A percentile compares a stretch with the other conserved stretches of the same genome.
Evolutionary conservation across 1,140 invertebrate genomes (phyloP).

Genomic region (Drosophila asahinai): DNA sequence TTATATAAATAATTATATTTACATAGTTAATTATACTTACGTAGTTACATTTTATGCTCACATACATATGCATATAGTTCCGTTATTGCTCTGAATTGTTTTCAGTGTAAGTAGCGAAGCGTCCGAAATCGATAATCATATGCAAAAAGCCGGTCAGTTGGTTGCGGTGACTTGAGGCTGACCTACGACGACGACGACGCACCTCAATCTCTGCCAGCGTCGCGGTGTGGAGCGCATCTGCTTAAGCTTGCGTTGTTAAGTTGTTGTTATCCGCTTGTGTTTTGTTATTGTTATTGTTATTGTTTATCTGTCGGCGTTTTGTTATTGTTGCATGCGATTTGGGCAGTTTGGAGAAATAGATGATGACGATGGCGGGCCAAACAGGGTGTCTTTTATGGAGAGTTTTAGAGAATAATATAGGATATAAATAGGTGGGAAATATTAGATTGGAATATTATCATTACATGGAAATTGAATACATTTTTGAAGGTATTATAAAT

Average conservation of each 20-base stretch:
- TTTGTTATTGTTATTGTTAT: conserved; percentile 46
- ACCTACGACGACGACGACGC: conserved; percentile 27
- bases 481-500: no score
- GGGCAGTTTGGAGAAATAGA: conserved; percentile 51
- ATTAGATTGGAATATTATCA: no score
- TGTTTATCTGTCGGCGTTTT: conserved; percentile 22
- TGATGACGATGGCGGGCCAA: background rate
- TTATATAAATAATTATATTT: no score
- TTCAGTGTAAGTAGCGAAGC: conserved; percentile 35
- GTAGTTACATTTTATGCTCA: no score
- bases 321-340: conserved; percentile 63
- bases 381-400: conserved; percentile 28
- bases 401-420: background rate
- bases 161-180: conserved; percentile 38
- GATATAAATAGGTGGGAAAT: no score
- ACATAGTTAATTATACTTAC: no score
- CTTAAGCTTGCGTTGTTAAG: conserved; percentile 43
- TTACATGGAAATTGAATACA: no score
- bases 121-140: conserved; percentile 74
- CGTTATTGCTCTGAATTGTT: conserved; percentile 4
- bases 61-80: no score
- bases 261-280: conserved; percentile 27
- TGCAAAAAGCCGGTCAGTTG: conserved; percentile 75
- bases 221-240: conserved; percentile 35
- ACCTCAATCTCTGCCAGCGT: conserved; percentile 4